phyloP scores from a whole-genome alignment of 2,113 vertebrate species.

The Neodontobutis hainanensis region DNA sequence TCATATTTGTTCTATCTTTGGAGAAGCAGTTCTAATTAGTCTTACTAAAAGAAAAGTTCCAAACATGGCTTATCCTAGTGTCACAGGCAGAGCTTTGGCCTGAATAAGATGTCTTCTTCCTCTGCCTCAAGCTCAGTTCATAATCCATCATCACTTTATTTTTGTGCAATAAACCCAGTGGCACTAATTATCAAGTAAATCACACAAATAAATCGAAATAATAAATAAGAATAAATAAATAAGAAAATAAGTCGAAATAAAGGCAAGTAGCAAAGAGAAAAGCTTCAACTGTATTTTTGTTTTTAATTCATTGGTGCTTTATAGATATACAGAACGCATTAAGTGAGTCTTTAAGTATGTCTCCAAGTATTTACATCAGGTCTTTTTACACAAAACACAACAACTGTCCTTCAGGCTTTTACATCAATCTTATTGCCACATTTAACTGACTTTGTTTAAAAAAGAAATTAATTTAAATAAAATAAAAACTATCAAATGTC shows the following conservation, averaged over 20 bases:
- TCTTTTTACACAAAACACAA: background rate
- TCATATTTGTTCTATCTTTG: no score
- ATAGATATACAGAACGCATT: slow-evolving; percentile 18
- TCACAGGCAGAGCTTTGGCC: no score
- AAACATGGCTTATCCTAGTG: no score
- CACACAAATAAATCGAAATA: no score
- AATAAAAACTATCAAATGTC: background rate
- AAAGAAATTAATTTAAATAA: background rate
- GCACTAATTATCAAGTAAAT: background rate
- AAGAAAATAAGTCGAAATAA: background rate
- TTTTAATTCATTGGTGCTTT: slow-evolving; percentile 9
- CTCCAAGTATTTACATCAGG: background rate
- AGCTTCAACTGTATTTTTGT: slow-evolving; percentile 28
- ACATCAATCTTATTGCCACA: background rate
- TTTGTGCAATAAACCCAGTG: no score
- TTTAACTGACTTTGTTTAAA: background rate
- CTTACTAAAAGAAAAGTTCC: no score
- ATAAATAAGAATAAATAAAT: no score
- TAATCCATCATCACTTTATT: no score
- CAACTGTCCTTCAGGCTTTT: background rate
- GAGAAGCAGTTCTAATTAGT: no score
- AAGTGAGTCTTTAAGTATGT: background rate
- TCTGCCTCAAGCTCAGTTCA: no score
- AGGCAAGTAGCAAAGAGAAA: background rate
- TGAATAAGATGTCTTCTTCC: no score